Conservation (phyloP, 2,888 invertebrate genomes). For the Spisula solida region DNA sequence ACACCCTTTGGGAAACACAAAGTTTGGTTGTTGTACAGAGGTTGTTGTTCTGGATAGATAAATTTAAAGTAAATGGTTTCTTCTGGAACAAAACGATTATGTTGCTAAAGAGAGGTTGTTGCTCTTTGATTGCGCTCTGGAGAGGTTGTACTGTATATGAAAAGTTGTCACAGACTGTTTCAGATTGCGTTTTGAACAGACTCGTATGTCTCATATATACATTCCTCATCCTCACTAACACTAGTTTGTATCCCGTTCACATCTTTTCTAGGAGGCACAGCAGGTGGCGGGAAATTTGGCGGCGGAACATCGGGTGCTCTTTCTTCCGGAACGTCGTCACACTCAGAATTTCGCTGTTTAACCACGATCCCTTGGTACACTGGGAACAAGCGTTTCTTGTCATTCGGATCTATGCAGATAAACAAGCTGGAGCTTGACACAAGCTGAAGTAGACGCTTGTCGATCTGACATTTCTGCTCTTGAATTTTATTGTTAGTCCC, state of each 20-base stretch:
- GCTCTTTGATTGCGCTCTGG: too few relatives aligned
- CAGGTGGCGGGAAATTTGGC: constrained; percentile 27
- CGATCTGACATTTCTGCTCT: constrained; percentile 38
- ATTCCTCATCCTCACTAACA: constrained; percentile 11
- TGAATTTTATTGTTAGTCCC: constrained; percentile 17
- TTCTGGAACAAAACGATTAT: too few relatives aligned
- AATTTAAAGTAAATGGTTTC: too few relatives aligned
- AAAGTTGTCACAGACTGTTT: not conserved
- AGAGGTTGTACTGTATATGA: too few relatives aligned
- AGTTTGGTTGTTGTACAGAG: too few relatives aligned
- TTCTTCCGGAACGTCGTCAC: constrained; percentile 17
- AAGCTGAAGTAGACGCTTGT: constrained; percentile 31
- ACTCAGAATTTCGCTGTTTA: not conserved
- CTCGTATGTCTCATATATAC: constrained; percentile 31
- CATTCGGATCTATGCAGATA: constrained; percentile 38
- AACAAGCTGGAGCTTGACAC: constrained; percentile 34
- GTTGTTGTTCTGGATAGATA: too few relatives aligned
- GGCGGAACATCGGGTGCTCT: not conserved
- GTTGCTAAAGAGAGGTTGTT: too few relatives aligned
- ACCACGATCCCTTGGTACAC: constrained; percentile 28
- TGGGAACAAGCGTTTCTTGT: constrained; percentile 32
- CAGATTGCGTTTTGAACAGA: not conserved
- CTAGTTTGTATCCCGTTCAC: not conserved
- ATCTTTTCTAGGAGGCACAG: constrained; percentile 22
- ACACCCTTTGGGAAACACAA: too few relatives aligned